Percentiles rank a stretch among this genome's conserved stretches.
These are phyloP conservation scores for Pachyramphus minor DNA, from an alignment of 2,113 vertebrate species.

Conservation along the genomic window DNA sequence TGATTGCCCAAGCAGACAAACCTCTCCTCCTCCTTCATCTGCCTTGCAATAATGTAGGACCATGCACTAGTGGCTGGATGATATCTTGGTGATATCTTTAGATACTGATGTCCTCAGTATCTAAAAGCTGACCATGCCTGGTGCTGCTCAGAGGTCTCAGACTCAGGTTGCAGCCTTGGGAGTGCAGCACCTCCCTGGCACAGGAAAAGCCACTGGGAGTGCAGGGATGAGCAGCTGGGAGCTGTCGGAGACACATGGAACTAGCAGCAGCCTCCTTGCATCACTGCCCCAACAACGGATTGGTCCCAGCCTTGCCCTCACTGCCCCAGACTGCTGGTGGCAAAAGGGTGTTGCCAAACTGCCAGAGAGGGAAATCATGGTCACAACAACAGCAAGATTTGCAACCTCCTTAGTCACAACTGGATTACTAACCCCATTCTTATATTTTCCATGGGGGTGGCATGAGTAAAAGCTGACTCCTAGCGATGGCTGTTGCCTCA, in stretches of 20 bases:
- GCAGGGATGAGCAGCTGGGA: not conserved
- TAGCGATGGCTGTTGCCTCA: not conserved
- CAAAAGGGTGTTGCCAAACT: not conserved
- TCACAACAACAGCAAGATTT: not conserved
- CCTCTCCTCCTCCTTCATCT: not conserved
- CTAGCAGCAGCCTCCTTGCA: not conserved
- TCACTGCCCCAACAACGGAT: accelerated
- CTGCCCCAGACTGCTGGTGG: not conserved
- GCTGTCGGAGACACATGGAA: accelerated
- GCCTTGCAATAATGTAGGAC: not conserved
- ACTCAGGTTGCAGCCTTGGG: not conserved
- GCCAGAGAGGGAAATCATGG: not conserved
- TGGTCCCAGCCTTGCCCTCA: not conserved
- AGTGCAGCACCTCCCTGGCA: not conserved
- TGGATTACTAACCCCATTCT: conserved; percentile 11
- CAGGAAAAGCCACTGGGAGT: not conserved
- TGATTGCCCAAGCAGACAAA: not conserved
- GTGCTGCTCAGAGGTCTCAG: not conserved
- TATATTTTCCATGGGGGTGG: not conserved
- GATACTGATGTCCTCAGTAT: not conserved
- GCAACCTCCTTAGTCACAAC: conserved; percentile 31
- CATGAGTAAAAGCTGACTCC: conserved; percentile 52
- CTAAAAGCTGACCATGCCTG: not conserved
- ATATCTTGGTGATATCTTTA: not conserved
- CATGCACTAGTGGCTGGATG: not conserved